Percentiles rank a stretch among this genome's conserved stretches.
Conservation (phyloP, 2,113 vertebrate species). For the Catharus bicknelli region DNA sequence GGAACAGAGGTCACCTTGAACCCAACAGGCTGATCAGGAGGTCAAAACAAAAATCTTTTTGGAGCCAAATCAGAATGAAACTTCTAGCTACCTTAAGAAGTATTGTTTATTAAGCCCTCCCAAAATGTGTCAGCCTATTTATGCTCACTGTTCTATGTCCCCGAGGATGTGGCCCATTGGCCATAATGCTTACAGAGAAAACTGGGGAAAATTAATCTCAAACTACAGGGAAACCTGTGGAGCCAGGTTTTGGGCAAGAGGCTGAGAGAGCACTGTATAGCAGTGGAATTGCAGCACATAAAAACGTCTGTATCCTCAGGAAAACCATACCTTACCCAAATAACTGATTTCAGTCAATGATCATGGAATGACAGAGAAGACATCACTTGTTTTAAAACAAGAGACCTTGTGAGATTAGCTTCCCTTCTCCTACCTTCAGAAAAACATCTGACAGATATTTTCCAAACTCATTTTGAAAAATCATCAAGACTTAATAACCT, state of each 20-base stretch:
- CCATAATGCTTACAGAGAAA: not conserved
- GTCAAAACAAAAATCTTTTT: not conserved
- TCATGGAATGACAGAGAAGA: not conserved
- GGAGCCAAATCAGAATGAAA: not conserved
- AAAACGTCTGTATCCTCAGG: not conserved
- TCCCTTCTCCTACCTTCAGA: not conserved
- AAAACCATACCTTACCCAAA: not conserved
- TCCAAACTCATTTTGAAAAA: not conserved
- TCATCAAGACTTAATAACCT: not conserved
- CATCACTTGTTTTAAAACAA: not conserved
- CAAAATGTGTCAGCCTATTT: not conserved
- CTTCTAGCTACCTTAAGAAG: not conserved
- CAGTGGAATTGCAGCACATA: not conserved
- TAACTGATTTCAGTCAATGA: not conserved
- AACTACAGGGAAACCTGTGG: not conserved
- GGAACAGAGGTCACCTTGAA: not conserved
- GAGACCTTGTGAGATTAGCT: not conserved
- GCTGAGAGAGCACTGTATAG: not conserved
- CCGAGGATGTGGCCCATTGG: rapidly evolving
- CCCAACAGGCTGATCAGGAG: not conserved
- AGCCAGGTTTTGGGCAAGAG: not conserved
- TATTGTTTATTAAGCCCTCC: not conserved
- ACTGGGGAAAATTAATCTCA: not conserved
- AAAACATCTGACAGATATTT: not conserved
- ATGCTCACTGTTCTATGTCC: not conserved